Evolutionary conservation across 2,797 vertebrate species (phyloP).

Genomic region (Gymnocypris eckloni): DNA sequence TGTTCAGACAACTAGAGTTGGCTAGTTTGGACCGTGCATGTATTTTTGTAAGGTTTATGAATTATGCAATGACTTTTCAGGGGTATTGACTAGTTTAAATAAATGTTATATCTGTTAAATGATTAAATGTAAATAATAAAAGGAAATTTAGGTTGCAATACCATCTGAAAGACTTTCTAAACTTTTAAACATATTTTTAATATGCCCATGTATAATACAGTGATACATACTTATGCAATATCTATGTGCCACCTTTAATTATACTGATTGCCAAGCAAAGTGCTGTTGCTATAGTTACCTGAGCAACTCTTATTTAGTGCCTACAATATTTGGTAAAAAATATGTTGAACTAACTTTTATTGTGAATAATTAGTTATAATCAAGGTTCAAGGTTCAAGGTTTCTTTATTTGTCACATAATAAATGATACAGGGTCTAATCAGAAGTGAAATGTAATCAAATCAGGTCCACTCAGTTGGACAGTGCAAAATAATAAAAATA

Average conservation of each 20-base stretch:
- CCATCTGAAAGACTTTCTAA: neutral
- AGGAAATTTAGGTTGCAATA: neutral
- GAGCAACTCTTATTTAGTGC: neutral
- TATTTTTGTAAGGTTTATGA: neutral
- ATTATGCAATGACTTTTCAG: neutral
- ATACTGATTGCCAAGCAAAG: neutral
- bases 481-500: no score
- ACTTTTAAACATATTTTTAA: neutral
- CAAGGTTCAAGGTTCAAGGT: no score
- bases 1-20: neutral
- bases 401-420: no score
- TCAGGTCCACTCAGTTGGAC: no score
- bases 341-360: neutral
- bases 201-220: neutral
- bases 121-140: neutral
- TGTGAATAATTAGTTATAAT: neutral
- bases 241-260: neutral
- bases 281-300: neutral
- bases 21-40: neutral
- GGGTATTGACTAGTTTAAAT: neutral
- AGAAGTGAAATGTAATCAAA: no score
- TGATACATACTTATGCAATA: neutral
- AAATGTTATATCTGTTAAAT: neutral
- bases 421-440: no score
- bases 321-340: neutral